Conservation (phyloP, 2,797 vertebrate species). For the Gallinago nigripennis region DNA sequence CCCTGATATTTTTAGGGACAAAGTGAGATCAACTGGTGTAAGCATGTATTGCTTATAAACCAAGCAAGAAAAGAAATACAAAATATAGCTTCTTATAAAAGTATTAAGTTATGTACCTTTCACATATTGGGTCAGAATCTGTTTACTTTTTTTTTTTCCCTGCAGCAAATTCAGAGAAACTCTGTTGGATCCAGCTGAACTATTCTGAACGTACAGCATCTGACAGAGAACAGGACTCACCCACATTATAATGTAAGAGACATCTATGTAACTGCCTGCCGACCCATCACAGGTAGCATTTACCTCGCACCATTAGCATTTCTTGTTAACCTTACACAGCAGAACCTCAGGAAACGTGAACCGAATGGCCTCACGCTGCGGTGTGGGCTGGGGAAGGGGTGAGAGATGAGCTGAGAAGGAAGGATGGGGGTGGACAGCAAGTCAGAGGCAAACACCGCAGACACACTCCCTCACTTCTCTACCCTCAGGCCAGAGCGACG, state of each 20-base stretch:
- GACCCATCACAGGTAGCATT: not conserved
- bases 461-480: fast-evolving
- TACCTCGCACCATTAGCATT: not conserved
- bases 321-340: not conserved
- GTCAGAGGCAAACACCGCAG: not conserved
- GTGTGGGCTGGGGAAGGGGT: not conserved
- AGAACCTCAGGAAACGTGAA: not conserved
- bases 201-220: not conserved
- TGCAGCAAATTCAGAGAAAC: not conserved
- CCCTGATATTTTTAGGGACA: constrained; percentile 2
- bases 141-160: not conserved
- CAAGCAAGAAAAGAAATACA: not conserved
- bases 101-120: not conserved
- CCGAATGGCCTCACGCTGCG: not conserved
- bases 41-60: not conserved
- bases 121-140: not conserved
- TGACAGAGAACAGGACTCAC: not conserved
- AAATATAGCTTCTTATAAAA: not conserved
- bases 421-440: not conserved
- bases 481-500: fast-evolving
- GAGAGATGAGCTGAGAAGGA: not conserved
- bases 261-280: not conserved
- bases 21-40: not conserved
- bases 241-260: not conserved
- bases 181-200: not conserved